phyloP scores from a whole-genome alignment of 2,797 vertebrate genomes.

The Sebastes matsubarae region DNA sequence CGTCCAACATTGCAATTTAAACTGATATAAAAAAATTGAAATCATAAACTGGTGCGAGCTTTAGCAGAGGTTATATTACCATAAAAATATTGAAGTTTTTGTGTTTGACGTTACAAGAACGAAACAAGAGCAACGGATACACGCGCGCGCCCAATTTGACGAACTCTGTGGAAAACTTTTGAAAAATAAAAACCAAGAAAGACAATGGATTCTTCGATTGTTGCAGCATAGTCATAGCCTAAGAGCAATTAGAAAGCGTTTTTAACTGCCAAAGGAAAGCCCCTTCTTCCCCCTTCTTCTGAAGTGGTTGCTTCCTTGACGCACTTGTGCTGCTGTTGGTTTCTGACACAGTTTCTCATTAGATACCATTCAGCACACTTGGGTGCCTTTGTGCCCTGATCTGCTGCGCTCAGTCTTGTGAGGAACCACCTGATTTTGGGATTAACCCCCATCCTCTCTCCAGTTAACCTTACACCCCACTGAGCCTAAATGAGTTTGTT shows the following conservation, averaged over 20 bases:
- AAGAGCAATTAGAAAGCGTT: conserved; percentile 38
- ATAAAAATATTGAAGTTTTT: neutral
- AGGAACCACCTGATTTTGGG: conserved; percentile 85
- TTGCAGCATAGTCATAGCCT: conserved; percentile 11
- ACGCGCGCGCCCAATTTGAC: accelerated
- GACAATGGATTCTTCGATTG: conserved; percentile 13
- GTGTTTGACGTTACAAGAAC: neutral
- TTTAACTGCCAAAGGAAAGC: conserved; percentile 66
- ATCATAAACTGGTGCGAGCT: neutral
- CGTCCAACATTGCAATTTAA: neutral
- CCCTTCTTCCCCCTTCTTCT: conserved; percentile 56
- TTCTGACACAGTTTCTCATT: conserved; percentile 74
- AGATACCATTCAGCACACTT: conserved; percentile 53
- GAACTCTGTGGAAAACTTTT: neutral
- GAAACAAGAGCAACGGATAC: neutral
- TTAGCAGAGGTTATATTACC: neutral
- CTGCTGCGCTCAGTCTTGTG: conserved; percentile 79
- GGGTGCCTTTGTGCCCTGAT: conserved; percentile 42
- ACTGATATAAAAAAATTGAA: neutral
- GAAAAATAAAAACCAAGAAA: neutral
- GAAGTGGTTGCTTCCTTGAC: conserved; percentile 64
- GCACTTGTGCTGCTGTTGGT: conserved; percentile 57
- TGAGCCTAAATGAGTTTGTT: conserved; percentile 45
- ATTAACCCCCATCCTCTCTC: conserved; percentile 73
- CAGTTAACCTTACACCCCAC: conserved; percentile 49